Percentiles rank a stretch among this genome's conserved stretches.
These are phyloP conservation scores for Hetaerina americana DNA, from an alignment of 1,140 invertebrate species.

Conservation along the genomic window DNA sequence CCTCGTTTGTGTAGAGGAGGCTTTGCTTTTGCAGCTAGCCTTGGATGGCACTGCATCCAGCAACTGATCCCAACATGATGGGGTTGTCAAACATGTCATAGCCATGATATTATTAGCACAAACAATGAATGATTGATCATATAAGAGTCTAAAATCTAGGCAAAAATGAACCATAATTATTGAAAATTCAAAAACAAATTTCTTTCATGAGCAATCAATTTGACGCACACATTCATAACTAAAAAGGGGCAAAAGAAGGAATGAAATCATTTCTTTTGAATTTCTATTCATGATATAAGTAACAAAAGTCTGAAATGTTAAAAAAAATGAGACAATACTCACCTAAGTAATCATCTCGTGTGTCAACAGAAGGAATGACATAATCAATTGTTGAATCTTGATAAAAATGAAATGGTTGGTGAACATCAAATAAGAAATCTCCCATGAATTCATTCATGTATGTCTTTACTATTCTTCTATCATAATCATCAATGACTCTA, in stretches of 20 bases:
- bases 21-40: too few species aligned
- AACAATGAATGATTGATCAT: neutral
- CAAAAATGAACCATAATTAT: neutral
- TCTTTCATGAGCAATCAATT: too few species aligned
- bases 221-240: too few species aligned
- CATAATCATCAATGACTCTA: constrained; percentile 77
- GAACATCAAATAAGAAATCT: constrained; percentile 79
- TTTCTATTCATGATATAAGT: too few species aligned
- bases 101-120: too few species aligned
- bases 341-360: constrained; percentile 57
- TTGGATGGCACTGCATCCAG: too few species aligned
- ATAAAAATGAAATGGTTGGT: constrained; percentile 82
- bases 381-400: constrained; percentile 61
- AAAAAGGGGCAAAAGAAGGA: too few species aligned
- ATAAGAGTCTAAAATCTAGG: too few species aligned
- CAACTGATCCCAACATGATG: too few species aligned
- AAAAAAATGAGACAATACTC: constrained; percentile 12
- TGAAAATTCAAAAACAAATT: neutral
- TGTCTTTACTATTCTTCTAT: constrained; percentile 65
- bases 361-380: constrained; percentile 53
- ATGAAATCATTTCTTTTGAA: too few species aligned
- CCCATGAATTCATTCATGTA: constrained; percentile 92
- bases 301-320: constrained; percentile 1
- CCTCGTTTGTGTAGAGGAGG: too few species aligned
- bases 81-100: too few species aligned